Conservation (phyloP, 2,113 vertebrate species). For the Chiloscyllium plagiosum region DNA sequence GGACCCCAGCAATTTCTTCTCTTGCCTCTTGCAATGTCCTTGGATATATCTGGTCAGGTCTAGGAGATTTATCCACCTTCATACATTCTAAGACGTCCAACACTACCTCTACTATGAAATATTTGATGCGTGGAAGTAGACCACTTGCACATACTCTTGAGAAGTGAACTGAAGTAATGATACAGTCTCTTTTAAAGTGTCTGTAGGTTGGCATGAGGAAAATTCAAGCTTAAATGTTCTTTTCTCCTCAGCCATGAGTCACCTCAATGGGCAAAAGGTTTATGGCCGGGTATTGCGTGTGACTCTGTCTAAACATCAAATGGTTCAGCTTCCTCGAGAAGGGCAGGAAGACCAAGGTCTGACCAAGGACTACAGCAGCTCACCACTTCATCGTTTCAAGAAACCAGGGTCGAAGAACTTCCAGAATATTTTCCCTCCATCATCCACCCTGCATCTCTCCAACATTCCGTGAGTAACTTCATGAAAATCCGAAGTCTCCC, state of each 20-base stretch:
- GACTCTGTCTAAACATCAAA: conserved; percentile 67
- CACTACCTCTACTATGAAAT: not conserved
- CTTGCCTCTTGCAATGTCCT: too few species aligned
- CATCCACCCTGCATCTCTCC: conserved; percentile 73
- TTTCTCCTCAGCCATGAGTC: conserved; percentile 61
- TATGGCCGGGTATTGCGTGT: conserved; percentile 66
- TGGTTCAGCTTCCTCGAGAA: conserved; percentile 66
- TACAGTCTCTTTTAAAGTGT: not conserved
- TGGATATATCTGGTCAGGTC: too few species aligned
- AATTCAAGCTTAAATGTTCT: not conserved
- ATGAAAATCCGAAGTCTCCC: not conserved
- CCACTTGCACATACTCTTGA: not conserved
- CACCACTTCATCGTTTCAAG: conserved; percentile 76
- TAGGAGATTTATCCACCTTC: too few species aligned
- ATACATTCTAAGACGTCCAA: too few species aligned
- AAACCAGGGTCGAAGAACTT: conserved; percentile 71
- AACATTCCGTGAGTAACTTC: conserved; percentile 74
- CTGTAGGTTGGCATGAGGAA: not conserved
- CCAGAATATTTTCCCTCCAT: conserved; percentile 74
- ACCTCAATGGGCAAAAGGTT: conserved; percentile 70
- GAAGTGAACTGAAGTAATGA: not conserved
- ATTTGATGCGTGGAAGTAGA: not conserved
- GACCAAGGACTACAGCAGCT: conserved; percentile 72
- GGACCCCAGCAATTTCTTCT: too few species aligned
- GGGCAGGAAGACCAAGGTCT: conserved; percentile 65